Evolutionary conservation across 2,113 vertebrate species (phyloP).

Genomic region (Osmerus mordax): DNA sequence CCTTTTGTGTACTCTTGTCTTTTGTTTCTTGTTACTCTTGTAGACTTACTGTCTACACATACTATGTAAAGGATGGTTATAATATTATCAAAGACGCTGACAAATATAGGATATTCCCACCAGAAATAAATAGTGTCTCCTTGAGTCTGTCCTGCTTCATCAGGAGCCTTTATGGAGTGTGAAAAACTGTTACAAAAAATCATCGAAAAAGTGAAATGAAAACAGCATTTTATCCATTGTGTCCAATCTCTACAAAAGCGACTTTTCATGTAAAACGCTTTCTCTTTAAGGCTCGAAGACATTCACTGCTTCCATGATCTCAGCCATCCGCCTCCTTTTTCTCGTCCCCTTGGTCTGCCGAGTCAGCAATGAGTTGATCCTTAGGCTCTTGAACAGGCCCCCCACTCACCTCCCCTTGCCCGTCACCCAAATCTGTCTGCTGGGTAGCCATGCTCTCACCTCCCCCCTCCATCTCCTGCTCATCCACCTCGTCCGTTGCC

Average conservation of each 20-base stretch:
- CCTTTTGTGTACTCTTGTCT: not conserved
- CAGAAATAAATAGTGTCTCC: not conserved
- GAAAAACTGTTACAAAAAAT: constrained; percentile 1
- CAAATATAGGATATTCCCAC: constrained; percentile 13
- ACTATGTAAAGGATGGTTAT: not conserved
- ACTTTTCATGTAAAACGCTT: not conserved
- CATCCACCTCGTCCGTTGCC: constrained; percentile 50
- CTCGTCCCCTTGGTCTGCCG: constrained; percentile 27
- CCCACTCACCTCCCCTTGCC: constrained; percentile 13
- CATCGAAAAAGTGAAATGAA: constrained; percentile 20
- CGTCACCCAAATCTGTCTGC: constrained; percentile 14
- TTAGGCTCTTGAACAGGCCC: constrained; percentile 18
- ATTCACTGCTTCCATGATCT: constrained; percentile 1
- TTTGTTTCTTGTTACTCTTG: not conserved
- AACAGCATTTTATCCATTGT: constrained; percentile 25
- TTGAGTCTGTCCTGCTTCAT: not conserved
- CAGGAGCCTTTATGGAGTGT: constrained; percentile 5
- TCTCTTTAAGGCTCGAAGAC: not conserved
- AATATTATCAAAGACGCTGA: not conserved
- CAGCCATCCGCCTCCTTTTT: constrained; percentile 33
- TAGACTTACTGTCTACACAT: not conserved
- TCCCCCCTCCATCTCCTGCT: constrained; percentile 49
- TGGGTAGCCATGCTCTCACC: constrained; percentile 59
- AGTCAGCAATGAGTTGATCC: not conserved
- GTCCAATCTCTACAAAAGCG: not conserved